Base-by-base conservation (phyloP, 2,888 invertebrate genomes). In the Andrena flavipes region DNA sequence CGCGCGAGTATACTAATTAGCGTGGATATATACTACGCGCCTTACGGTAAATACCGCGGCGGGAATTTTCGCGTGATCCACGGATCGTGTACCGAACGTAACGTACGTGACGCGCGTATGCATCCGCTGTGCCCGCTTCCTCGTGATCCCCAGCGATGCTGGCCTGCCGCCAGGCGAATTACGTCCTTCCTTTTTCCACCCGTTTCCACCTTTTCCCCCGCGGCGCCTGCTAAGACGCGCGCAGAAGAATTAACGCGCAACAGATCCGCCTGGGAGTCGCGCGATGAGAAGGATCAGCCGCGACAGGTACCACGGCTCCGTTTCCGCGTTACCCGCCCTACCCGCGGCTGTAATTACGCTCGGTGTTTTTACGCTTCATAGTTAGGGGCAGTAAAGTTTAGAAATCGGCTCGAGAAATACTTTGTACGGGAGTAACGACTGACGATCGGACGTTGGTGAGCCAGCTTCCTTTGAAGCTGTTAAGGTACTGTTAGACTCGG, bases 1-100 rank as follows among this genome's bases (percentile, higher is more conserved):
- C 23, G 84, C 72, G 88, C 83, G 82, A 89, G 81, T 88, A 87
- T 84, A 88, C 88, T 88, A 88, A 88, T 88, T 88, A 88, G 88
- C 84, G 86, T 84, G 87, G 78, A 88, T 89, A 86, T 88, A 87
- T 80, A 84, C 83, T 86, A 84, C 76, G 81, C 76, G 65, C 54
- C 81, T 88, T 83, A 84, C 84, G 88, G 84, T 88, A 84, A 84
- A 88, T 83, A 82, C 76, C 59, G 73, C 20, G 54, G 23, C 42
- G 80, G 81, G 84, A 70, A 83, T 78, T 88, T 88, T 88, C 87
- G 87, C 88, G 83, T 84, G 87, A 83, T 88, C 76, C 77, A 29
- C 75, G 49, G 76, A 77, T 81, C 82, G 76, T 82, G 67, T 59
- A 76, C 65, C 75, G 71, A 75, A 70, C 69, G 49, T 67, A 80